Conservation (phyloP, 2,888 invertebrate species). For the Cephus runcator region DNA sequence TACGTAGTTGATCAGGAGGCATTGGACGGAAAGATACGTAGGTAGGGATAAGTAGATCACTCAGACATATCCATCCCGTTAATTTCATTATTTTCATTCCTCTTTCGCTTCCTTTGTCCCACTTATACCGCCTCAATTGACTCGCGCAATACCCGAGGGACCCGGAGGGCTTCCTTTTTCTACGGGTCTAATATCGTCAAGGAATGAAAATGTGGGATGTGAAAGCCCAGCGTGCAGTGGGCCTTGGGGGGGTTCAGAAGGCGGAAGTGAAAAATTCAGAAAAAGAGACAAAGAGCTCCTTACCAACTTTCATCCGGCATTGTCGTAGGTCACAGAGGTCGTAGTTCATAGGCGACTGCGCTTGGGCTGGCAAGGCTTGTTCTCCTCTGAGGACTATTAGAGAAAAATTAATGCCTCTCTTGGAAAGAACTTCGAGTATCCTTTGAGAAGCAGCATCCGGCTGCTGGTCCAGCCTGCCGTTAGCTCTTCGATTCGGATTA, state of each 20-base stretch:
- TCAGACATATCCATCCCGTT: neutral
- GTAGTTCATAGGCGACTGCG: neutral
- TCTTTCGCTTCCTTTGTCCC: conserved; percentile 10
- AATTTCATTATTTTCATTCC: neutral
- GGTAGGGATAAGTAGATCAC: neutral
- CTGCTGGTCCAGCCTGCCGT: neutral
- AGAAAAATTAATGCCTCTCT: neutral
- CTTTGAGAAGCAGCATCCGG: neutral
- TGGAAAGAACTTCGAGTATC: neutral
- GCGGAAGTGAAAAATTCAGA: neutral
- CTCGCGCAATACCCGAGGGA: conserved; percentile 14
- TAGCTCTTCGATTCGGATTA: neutral
- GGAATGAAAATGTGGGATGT: conserved; percentile 10
- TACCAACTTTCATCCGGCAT: neutral
- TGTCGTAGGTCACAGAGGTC: neutral
- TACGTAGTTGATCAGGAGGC: neutral
- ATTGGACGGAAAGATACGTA: neutral
- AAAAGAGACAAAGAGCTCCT: neutral
- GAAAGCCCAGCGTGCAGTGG: neutral
- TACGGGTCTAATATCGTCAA: conserved; percentile 11
- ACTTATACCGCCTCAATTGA: conserved; percentile 18
- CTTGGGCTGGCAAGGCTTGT: neutral
- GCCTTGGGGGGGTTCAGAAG: neutral
- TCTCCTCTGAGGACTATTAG: neutral
- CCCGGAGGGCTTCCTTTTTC: neutral